Conservation (phyloP, 2,113 vertebrate genomes). For the Pelodiscus sinensis region DNA sequence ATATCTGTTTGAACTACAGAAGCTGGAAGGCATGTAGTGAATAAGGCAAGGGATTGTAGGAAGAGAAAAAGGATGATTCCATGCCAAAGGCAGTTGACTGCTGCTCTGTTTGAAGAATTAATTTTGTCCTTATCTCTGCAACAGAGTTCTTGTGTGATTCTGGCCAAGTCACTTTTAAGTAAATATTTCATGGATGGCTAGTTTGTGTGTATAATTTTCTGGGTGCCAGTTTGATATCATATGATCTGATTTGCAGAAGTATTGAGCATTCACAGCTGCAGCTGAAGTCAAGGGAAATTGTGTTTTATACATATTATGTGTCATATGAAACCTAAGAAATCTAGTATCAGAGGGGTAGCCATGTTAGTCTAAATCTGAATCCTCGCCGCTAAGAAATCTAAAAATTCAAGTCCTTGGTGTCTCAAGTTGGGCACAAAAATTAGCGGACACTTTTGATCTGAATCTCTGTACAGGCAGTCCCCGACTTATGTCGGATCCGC, state of each 20-base stretch:
- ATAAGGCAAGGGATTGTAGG: not conserved
- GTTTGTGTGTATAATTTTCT: not conserved
- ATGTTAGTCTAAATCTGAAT: too few relatives aligned
- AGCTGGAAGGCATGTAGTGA: not conserved
- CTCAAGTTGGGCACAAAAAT: not conserved
- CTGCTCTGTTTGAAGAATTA: not conserved
- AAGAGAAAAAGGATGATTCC: not conserved
- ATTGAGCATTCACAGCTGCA: not conserved
- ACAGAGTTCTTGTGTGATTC: not conserved
- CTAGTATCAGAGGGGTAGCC: too few relatives aligned
- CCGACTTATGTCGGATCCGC: too few relatives aligned
- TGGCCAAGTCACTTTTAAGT: not conserved
- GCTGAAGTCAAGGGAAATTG: not conserved
- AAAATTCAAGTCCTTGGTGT: accelerated
- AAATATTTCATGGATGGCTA: not conserved
- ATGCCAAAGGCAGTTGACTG: not conserved
- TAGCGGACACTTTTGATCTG: not conserved
- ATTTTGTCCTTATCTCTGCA: not conserved
- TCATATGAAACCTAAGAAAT: not conserved
- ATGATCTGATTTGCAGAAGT: not conserved
- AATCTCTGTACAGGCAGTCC: too few relatives aligned
- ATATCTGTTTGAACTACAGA: not conserved
- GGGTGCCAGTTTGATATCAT: not conserved
- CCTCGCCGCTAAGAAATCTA: not conserved
- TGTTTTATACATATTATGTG: not conserved